phyloP scores from a whole-genome alignment of 2,113 vertebrate genomes.

The Nothocercus nigrocapillus region DNA sequence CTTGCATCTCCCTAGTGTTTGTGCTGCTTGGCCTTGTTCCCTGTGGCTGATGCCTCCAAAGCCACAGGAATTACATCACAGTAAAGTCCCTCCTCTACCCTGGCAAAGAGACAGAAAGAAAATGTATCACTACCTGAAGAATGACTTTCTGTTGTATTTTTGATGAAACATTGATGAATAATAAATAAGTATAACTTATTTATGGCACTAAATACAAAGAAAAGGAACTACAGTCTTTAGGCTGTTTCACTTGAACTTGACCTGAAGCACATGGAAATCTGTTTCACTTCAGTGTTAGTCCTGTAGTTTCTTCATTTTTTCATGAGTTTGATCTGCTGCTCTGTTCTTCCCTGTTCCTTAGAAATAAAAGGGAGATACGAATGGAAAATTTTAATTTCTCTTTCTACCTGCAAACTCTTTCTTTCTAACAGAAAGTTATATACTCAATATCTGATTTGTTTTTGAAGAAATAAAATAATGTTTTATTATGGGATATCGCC shows the following conservation, averaged over 20 bases:
- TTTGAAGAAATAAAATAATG: background rate
- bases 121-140: accelerated
- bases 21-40: background rate
- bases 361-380: background rate
- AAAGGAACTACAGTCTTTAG: background rate
- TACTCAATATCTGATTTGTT: background rate
- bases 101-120: background rate
- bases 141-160: background rate
- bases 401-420: background rate
- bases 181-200: background rate
- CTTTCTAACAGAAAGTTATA: background rate
- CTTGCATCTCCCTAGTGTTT: background rate
- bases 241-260: background rate
- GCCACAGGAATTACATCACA: background rate
- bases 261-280: background rate
- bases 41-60: background rate
- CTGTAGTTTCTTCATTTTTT: background rate
- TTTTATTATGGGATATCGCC: background rate
- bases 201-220: background rate
- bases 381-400: background rate
- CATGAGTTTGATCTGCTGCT: background rate
- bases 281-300: background rate
- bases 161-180: background rate
- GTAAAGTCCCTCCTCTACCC: background rate
- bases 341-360: background rate